Conservation (phyloP, 2,797 vertebrate genomes). For the Huso huso region DNA sequence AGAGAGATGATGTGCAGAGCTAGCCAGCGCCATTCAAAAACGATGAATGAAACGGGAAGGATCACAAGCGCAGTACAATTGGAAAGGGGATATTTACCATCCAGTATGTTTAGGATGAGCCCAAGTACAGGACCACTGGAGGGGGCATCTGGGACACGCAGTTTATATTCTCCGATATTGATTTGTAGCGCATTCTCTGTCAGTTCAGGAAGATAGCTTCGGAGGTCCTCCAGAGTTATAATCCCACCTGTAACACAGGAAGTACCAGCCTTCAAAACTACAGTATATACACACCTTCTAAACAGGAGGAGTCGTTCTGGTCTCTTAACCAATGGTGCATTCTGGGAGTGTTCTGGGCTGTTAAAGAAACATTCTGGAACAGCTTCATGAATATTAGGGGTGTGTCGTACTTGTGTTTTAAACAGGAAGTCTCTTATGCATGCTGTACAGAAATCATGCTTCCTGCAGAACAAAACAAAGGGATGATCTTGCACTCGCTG, state of each 20-base stretch:
- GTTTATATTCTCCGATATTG: constrained; percentile 61
- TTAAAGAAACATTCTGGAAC: too few species aligned
- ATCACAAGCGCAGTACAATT: background rate
- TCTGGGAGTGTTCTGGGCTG: too few species aligned
- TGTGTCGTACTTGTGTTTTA: too few species aligned
- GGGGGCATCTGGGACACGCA: constrained; percentile 72
- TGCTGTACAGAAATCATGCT: too few species aligned
- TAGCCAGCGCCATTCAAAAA: background rate
- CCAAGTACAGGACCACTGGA: constrained; percentile 82
- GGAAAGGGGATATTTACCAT: constrained; percentile 55
- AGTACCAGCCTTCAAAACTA: constrained; percentile 26
- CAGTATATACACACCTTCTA: constrained; percentile 2
- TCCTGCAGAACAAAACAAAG: too few species aligned
- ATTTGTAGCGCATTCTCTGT: constrained; percentile 62
- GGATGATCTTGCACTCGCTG: constrained; percentile 9
- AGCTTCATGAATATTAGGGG: too few species aligned
- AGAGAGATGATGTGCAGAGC: constrained; percentile 5
- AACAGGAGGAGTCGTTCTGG: too few species aligned
- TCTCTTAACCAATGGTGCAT: too few species aligned
- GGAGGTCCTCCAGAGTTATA: constrained; percentile 76
- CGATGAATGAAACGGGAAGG: background rate
- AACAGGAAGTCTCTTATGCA: too few species aligned
- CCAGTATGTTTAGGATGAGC: constrained; percentile 86
- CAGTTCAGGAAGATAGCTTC: constrained; percentile 60
- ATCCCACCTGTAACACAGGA: constrained; percentile 73